Conservation (phyloP, 2,888 invertebrate genomes). For the Ormia ochracea region DNA sequence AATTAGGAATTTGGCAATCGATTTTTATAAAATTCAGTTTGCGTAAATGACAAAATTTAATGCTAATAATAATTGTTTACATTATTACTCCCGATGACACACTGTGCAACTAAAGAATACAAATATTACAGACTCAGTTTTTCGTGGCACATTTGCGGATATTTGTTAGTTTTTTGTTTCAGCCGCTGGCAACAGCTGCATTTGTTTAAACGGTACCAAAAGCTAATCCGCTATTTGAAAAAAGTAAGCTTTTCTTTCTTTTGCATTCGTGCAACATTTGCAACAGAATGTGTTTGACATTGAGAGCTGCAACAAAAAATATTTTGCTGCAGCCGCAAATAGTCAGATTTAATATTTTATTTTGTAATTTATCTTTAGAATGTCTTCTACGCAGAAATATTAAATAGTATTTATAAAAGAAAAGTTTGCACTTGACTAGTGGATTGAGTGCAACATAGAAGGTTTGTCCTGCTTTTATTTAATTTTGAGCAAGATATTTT, state of each 20-base stretch:
- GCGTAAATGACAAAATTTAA: too few relatives aligned
- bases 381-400: conserved; percentile 1
- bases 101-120: not conserved
- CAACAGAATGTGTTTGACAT: conserved; percentile 46
- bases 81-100: too few relatives aligned
- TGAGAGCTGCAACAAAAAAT: conserved; percentile 11
- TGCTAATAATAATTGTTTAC: too few relatives aligned
- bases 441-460: conserved; percentile 9
- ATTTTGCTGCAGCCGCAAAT: not conserved
- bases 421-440: conserved; percentile 53
- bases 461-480: not conserved
- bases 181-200: not conserved
- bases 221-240: not conserved
- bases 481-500: not conserved
- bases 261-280: not conserved
- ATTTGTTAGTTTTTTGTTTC: not conserved
- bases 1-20: too few relatives aligned
- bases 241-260: not conserved
- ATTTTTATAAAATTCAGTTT: too few relatives aligned
- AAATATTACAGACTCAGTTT: not conserved
- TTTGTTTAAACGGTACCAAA: too few relatives aligned
- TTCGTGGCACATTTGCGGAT: not conserved
- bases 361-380: not conserved
- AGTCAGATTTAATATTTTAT: conserved; percentile 1
- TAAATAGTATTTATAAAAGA: conserved; percentile 19